These are phyloP conservation scores for Euproctis similis DNA, from an alignment of 2,888 invertebrate species.

Conservation along the genomic window DNA sequence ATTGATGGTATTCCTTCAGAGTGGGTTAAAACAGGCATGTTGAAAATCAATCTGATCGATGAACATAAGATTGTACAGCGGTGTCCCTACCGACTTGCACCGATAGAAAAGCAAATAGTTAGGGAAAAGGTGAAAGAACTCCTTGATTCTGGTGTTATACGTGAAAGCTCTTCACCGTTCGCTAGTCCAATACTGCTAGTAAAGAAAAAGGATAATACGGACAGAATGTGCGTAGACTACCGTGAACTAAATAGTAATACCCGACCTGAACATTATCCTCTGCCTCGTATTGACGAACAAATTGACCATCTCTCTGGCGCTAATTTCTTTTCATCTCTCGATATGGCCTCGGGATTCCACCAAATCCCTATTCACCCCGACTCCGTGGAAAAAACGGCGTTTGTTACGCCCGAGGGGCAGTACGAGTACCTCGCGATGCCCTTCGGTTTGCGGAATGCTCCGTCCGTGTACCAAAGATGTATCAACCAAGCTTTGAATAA, in stretches of 20 bases:
- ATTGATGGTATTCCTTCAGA: background rate
- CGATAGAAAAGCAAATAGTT: no score
- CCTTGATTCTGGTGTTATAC: background rate
- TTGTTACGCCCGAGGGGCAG: no score
- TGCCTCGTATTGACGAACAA: background rate
- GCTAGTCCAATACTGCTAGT: no score
- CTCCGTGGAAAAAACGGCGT: background rate
- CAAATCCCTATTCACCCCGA: background rate
- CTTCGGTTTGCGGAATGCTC: background rate
- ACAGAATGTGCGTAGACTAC: no score
- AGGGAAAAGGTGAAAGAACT: background rate
- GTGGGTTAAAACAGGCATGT: background rate
- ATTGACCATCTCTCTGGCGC: background rate
- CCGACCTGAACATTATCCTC: background rate
- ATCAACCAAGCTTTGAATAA: background rate
- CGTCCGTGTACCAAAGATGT: background rate
- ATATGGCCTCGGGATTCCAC: background rate
- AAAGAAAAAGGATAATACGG: background rate
- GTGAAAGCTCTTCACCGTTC: no score
- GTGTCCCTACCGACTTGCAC: background rate
- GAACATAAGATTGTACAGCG: background rate
- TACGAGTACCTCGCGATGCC: no score
- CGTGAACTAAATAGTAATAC: background rate
- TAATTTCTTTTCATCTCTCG: background rate
- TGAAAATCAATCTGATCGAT: background rate